A percentile compares a stretch with the other conserved stretches of the same genome.
These are phyloP conservation scores for Emydoidea blandingii DNA, from an alignment of 2,797 vertebrate genomes.

Conservation along the genomic window DNA sequence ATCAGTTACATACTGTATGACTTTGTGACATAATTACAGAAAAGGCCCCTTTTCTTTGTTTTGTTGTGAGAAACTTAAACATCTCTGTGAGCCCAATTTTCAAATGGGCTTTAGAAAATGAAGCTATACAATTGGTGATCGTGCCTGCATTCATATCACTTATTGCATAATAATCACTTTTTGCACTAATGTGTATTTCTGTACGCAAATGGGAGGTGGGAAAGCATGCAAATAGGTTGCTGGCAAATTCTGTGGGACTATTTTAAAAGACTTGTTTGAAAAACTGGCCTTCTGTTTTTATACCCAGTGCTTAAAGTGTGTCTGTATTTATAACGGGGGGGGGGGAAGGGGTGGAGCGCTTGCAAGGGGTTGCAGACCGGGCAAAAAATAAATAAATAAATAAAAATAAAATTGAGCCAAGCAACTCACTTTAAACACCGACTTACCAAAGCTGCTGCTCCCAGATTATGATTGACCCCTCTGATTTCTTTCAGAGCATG, in stretches of 20 bases:
- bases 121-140: background rate
- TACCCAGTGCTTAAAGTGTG: background rate
- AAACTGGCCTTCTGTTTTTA: background rate
- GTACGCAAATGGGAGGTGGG: background rate
- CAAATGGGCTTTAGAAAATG: background rate
- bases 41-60: background rate
- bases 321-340: background rate
- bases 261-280: background rate
- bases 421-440: background rate
- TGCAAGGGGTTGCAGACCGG: background rate
- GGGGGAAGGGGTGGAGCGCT: accelerated
- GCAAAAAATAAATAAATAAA: background rate
- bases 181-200: background rate
- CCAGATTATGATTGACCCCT: background rate
- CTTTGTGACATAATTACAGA: background rate
- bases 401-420: background rate
- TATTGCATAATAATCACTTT: background rate
- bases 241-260: background rate
- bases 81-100: background rate
- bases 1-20: background rate
- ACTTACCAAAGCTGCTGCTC: background rate
- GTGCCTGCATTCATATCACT: background rate
- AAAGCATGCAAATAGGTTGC: background rate
- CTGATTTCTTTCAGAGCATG: background rate
- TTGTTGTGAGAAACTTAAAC: background rate